These are phyloP conservation scores for Lycophotia porphyrea DNA, from an alignment of 2,888 invertebrate species.

Conservation along the genomic window DNA sequence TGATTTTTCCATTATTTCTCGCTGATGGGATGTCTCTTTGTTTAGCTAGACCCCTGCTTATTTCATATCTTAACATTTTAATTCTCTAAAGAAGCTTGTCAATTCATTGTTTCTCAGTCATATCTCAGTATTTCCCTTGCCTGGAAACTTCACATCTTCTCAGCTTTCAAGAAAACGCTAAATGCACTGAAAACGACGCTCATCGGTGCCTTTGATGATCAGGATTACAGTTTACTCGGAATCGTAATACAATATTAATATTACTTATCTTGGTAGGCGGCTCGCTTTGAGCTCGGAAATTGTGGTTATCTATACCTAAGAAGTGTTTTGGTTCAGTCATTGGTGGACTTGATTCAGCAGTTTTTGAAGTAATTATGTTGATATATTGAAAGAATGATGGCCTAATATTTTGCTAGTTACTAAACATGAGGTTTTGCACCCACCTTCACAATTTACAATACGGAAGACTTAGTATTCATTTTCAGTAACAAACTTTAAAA, in stretches of 20 bases:
- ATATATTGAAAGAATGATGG: background rate
- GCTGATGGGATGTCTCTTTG: background rate
- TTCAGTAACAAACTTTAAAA: background rate
- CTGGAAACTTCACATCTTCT: slow-evolving; percentile 54
- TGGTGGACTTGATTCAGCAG: slow-evolving; percentile 20
- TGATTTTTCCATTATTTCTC: background rate
- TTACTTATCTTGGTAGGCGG: slow-evolving; percentile 71
- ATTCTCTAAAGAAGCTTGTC: background rate
- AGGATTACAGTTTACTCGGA: slow-evolving; percentile 77
- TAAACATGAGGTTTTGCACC: background rate
- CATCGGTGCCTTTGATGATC: slow-evolving; percentile 72
- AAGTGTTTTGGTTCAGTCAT: slow-evolving; percentile 58
- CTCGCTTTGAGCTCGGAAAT: slow-evolving; percentile 60
- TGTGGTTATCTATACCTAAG: slow-evolving; percentile 55
- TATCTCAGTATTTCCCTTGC: slow-evolving; percentile 42
- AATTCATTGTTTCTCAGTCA: background rate
- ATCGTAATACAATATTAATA: slow-evolving; percentile 75
- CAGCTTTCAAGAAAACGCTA: slow-evolving; percentile 69
- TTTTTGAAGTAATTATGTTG: background rate
- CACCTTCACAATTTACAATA: background rate
- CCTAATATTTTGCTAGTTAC: background rate
- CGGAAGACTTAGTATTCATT: slow-evolving; percentile 3
- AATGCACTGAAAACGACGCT: slow-evolving; percentile 68
- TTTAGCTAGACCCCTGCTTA: background rate
- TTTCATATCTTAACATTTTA: background rate